Percentiles rank a stretch among this genome's conserved stretches.
Evolutionary conservation across 2,113 vertebrate genomes (phyloP).

Genomic region (Lamprotornis superbus): DNA sequence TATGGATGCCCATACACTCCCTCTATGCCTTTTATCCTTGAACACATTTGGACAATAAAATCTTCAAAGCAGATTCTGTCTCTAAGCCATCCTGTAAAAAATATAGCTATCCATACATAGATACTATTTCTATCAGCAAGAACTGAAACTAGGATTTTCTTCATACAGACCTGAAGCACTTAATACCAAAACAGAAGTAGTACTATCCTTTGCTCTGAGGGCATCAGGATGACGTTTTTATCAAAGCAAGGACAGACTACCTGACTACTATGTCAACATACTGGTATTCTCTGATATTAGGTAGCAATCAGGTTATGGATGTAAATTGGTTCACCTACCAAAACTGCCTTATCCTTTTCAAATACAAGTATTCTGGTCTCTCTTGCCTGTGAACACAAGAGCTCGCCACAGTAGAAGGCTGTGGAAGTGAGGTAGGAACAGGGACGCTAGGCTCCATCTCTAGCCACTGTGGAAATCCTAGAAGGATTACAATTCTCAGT

Average conservation of each 20-base stretch:
- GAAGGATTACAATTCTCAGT: background rate
- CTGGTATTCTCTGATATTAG: background rate
- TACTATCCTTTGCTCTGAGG: background rate
- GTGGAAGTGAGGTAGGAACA: background rate
- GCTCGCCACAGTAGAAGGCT: background rate
- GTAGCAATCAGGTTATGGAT: background rate
- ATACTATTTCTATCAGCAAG: background rate
- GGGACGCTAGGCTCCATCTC: accelerated
- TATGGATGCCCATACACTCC: background rate
- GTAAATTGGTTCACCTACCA: background rate
- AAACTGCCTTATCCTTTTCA: background rate
- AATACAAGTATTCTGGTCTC: background rate
- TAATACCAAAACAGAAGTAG: background rate
- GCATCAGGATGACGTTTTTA: background rate
- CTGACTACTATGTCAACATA: background rate
- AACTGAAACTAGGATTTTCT: background rate
- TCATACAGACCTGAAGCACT: background rate
- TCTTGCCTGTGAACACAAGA: background rate
- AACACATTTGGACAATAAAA: background rate
- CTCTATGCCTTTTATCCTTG: background rate
- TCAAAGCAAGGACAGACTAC: background rate
- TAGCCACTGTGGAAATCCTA: background rate
- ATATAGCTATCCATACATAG: background rate
- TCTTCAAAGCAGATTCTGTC: background rate
- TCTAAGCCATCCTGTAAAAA: background rate